Percentiles rank a stretch among this genome's conserved stretches.
Conservation (phyloP, 2,888 invertebrate genomes). For the Synergus laeviventris region DNA sequence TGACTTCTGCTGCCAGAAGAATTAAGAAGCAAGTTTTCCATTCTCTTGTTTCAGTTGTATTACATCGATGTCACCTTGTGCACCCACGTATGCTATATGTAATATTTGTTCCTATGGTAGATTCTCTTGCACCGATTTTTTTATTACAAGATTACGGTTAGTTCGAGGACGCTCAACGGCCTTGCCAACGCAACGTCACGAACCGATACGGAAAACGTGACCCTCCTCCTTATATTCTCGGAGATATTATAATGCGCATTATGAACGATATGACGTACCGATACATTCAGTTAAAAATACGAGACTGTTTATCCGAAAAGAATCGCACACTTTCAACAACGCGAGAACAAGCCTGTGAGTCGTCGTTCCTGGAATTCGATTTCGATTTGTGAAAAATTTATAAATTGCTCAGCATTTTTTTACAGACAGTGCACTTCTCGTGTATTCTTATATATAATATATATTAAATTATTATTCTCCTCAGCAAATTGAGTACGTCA, state of each 20-base stretch:
- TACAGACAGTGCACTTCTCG: too few species aligned
- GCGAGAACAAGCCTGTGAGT: too few species aligned
- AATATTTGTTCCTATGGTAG: conserved; percentile 40
- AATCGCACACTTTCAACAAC: too few species aligned
- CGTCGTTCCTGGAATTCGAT: too few species aligned
- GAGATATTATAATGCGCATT: conserved; percentile 1
- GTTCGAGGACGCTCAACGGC: conserved; percentile 44
- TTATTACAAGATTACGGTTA: conserved; percentile 3
- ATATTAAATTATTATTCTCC: too few species aligned
- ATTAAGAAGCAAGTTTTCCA: too few species aligned
- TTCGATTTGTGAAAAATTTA: too few species aligned
- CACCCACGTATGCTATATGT: conserved; percentile 46
- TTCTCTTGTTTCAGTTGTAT: conserved; percentile 39
- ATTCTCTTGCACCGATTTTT: conserved; percentile 34
- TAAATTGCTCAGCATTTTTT: too few species aligned
- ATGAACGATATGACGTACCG: background rate
- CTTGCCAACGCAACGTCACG: conserved; percentile 48
- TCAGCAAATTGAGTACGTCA: too few species aligned
- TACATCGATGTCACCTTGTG: conserved; percentile 43
- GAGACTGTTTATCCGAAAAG: too few species aligned
- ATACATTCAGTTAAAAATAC: background rate
- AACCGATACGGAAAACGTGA: conserved; percentile 45
- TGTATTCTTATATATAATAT: too few species aligned
- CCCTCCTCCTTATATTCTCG: conserved; percentile 6
- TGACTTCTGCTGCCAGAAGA: too few species aligned